phyloP scores from a whole-genome alignment of 2,113 vertebrate species.

The Struthidea cinerea region DNA sequence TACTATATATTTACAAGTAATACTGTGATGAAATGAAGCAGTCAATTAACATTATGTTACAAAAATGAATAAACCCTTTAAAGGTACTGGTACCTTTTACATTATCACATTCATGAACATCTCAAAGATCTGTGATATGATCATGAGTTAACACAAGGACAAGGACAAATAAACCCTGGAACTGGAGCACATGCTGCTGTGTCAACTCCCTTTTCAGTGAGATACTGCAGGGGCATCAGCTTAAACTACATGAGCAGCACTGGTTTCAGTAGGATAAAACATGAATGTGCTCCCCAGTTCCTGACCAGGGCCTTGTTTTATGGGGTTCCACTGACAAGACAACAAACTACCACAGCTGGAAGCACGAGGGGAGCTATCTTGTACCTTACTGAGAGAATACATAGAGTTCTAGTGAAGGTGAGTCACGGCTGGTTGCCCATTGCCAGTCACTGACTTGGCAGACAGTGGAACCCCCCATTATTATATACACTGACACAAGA shows the following conservation, averaged over 20 bases:
- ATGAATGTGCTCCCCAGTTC: not conserved
- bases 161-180: not conserved
- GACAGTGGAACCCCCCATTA: not conserved
- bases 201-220: not conserved
- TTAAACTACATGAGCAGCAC: not conserved
- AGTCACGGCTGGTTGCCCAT: not conserved
- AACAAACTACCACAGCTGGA: not conserved
- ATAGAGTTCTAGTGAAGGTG: not conserved
- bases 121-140: not conserved
- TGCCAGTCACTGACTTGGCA: not conserved
- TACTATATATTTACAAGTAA: slow-evolving; percentile 74
- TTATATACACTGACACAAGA: not conserved
- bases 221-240: not conserved
- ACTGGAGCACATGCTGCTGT: not conserved
- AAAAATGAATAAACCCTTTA: slow-evolving; percentile 25
- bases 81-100: slow-evolving; percentile 47
- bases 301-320: not conserved
- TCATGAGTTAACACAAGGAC: not conserved
- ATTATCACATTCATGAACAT: slow-evolving; percentile 15
- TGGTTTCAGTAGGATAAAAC: not conserved
- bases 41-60: slow-evolving; percentile 48
- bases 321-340: not conserved
- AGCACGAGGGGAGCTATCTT: not conserved
- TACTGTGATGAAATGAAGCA: slow-evolving; percentile 65
- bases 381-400: not conserved